Base-by-base conservation (phyloP, 2,797 vertebrate species). In the Lepilemur septentrionalis region DNA sequence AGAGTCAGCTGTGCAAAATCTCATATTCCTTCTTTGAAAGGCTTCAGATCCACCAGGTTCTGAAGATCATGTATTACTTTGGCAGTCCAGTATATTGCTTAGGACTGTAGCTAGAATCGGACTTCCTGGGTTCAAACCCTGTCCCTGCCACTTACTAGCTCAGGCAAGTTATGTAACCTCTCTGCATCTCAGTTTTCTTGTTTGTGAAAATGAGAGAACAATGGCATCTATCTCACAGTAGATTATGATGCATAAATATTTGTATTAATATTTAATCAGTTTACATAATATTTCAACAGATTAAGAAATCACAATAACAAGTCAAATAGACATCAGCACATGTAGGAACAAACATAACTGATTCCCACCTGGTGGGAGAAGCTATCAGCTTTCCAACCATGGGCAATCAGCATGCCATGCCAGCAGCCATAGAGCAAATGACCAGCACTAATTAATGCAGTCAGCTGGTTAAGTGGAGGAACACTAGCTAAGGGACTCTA, bases 241-340 rank as follows among this genome's bases (percentile, higher is more conserved):
- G 80, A 83, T 46, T 12, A 20, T 9, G 30, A 4, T 41, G 8
- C 6, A 0, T 41, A 72, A 59, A 80, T 63, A 50, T 70, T 38
- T 80, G 15, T 22, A 67, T 17, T 8, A 43, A 46, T 41, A 57
- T 46, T 46, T 79, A 23, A 82, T 52, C 25, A 0, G 41, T 30
- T 96, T 67, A 59, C 8, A 89, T 75, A 80, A 82, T 46, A 78
- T 87, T 63, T 93, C 67, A 91, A 78, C 73, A 69, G 90, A 84
- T 73, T n/a, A 89, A 94, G 69, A 88, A 89, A 83, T 95, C 81
- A 65, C 18, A 86, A 23, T 43, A 88, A 92, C 20, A 70, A 80
- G 28, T 43, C 38, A 4, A 65, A 91, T 15, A 95, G 61, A 81
- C n/a, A 91, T 35, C 59, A 52, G 30, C 7, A 84, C 80, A 81